Evolutionary conservation across 2,113 vertebrate species (phyloP), one percentile per base, ranked within the genome.

Genomic region (Etia nguti): DNA sequence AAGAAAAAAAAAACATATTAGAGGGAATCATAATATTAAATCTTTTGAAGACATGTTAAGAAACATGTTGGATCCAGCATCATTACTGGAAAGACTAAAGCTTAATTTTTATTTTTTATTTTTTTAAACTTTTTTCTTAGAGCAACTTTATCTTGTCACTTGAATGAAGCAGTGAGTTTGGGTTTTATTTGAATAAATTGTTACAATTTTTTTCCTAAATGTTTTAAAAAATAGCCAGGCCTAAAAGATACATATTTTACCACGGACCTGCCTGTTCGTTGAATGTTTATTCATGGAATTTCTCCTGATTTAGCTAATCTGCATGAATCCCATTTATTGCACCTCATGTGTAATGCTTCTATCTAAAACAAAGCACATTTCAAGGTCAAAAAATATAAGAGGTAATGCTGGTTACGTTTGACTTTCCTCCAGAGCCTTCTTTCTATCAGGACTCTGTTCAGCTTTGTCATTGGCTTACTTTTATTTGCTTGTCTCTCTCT

Each of bases 121-220:
- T 75, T 10, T n/a, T n/a, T n/a, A 29, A 29, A 65, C 41, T 52
- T 52, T n/a, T 52, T 52, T 50, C 43, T 50, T 77, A 31, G 16
- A 77, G 7, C 73, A 46, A 2, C 18, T 29, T 75, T 48, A 8
- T n/a, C 26, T n/a, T 77, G 70, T 77, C 24, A 1, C 70, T 4
- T 31, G 0, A 77, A 48, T 50, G 43, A 77, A 31, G 26, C 73
- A 77, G 10, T 31, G 16, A n/a, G 1, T 50, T 0, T 50, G 24
- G 6, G 70, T 20, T 31, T 50, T 50, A 77, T 77, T 50, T 31
- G 2, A 50, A 77, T 50, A n/a, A 50, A 31, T 50, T 12, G 43
- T 50, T 77, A 50, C 1, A 75, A 1, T 50, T 2, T 31, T 50
- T 50, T n/a, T 5, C 0, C 0, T 22, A 31, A 4, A 11, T 50